A percentile compares a stretch with the other conserved stretches of the same genome.
Conservation (phyloP, 2,797 vertebrate genomes). For the Pangasius djambal region DNA sequence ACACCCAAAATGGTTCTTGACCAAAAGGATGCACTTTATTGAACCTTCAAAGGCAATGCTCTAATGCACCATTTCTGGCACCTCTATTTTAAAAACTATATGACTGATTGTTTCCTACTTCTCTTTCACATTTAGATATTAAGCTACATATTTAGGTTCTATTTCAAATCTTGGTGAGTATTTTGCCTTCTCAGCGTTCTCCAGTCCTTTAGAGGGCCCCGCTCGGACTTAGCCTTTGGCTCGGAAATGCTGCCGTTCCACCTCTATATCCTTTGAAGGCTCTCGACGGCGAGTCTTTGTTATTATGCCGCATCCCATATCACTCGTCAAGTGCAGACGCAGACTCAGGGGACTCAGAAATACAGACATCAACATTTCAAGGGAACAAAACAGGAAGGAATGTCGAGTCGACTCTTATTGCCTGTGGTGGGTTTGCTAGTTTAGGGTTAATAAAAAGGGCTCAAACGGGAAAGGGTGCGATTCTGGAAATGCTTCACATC, state of each 20-base stretch:
- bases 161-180: background rate
- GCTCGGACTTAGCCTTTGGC: background rate
- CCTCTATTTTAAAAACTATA: background rate
- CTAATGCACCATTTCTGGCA: background rate
- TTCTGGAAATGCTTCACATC: background rate
- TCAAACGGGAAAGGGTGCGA: background rate
- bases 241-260: background rate
- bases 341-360: background rate
- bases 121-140: background rate
- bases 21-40: background rate
- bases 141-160: background rate
- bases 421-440: background rate
- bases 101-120: background rate
- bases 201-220: background rate
- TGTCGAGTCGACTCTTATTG: background rate
- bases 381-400: constrained; percentile 3
- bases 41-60: background rate
- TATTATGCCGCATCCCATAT: background rate
- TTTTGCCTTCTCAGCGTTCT: background rate
- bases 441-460: background rate
- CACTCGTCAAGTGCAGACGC: background rate
- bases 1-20: too few relatives aligned
- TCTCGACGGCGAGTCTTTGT: background rate
- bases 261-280: background rate
- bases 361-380: background rate